These are phyloP conservation scores for Brachypteracias leptosomus DNA, from an alignment of 2,113 vertebrate species.

Conservation along the genomic window DNA sequence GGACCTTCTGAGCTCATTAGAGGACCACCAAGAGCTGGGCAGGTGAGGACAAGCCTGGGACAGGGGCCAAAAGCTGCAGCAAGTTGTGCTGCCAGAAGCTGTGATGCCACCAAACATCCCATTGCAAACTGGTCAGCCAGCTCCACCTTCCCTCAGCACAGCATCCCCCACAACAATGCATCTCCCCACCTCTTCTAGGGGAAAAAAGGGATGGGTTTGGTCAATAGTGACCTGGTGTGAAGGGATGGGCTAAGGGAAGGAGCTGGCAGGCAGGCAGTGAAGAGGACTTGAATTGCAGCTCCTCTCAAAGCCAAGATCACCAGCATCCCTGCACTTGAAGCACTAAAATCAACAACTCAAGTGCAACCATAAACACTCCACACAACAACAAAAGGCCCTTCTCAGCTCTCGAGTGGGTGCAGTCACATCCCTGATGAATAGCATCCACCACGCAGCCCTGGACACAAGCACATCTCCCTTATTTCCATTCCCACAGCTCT, in stretches of 20 bases:
- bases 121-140: rapidly evolving
- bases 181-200: not conserved
- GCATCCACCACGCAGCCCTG: not conserved
- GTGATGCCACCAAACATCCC: not conserved
- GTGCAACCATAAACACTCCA: not conserved
- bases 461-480: not conserved
- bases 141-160: not conserved
- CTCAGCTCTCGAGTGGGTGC: not conserved
- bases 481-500: not conserved
- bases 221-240: not conserved
- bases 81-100: not conserved
- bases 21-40: not conserved
- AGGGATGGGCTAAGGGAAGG: not conserved
- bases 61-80: not conserved
- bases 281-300: not conserved
- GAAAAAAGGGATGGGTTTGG: rapidly evolving
- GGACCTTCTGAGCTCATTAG: not conserved
- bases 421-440: not conserved
- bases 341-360: not conserved
- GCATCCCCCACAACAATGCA: rapidly evolving
- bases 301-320: not conserved
- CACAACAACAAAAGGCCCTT: not conserved
- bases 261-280: not conserved
- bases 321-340: not conserved
- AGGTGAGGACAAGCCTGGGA: not conserved